Evolutionary conservation across 2,797 vertebrate genomes (phyloP), one percentile per base, ranked within the genome.

Genomic region (Gymnodraco acuticeps): DNA sequence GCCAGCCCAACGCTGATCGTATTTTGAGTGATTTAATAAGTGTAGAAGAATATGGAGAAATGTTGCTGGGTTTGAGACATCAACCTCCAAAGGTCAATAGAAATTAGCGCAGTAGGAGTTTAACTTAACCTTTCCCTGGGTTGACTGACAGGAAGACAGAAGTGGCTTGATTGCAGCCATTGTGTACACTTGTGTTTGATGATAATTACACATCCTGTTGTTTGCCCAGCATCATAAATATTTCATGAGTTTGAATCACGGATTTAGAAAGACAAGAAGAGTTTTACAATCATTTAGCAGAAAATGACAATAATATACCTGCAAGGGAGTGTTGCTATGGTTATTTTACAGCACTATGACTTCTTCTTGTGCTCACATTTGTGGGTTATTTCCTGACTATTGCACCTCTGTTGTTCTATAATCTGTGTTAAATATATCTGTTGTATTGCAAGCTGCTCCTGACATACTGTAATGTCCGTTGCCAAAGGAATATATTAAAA

Each of bases 201-300:
- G 92, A 94, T 95, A 95, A 95, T 94, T 92, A 91, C 90, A 91
- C 84, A 89, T 91, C 88, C 86, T 84, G 92, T 91, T 94, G 92
- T 94, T 94, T 91, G 81, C 85, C 43, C 45, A 52, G 72, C 77
- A 62, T 45, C 65, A 89, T 93, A 82, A 84, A 91, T 93, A 87
- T 85, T 91, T 88, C 84, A 92, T 88, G 74, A 89, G 82, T 54
- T 69, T 46, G 64, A 54, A 48, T 64, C 38, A 4, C 61, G 56
- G 80, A 58, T 82, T 88, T 58, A 48, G n/a, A 84, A 41, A 69
- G 59, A 64, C 15, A 27, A 13, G 10, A 73, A 64, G 45, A 72
- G 60, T 81, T 78, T 75, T 43, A 67, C 47, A 41, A 47, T 75
- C 48, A 78, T 59, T 19, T 9, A 46, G 64, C 43, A 43, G 73